Percentiles rank a stretch among this genome's conserved stretches.
Evolutionary conservation across 2,888 invertebrate species (phyloP).

Genomic region (Timandra comae): DNA sequence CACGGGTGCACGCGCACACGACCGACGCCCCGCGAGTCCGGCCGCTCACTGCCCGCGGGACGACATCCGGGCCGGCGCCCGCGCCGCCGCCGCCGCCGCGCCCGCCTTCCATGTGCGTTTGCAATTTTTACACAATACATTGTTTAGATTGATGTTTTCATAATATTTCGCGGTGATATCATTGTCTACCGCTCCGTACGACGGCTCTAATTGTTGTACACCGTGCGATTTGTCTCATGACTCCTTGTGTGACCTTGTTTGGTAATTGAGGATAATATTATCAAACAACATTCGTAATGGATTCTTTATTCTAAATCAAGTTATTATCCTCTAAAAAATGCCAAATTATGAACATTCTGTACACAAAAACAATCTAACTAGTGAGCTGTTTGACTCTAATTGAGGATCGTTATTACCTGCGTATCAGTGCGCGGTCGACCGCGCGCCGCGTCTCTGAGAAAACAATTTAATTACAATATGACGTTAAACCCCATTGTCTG

Average conservation of each 20-base stretch:
- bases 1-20: slow-evolving; percentile 13
- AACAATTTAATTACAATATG: no score
- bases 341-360: no score
- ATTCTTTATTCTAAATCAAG: no score
- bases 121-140: not conserved
- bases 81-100: slow-evolving; percentile 29
- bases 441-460: no score
- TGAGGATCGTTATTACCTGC: no score
- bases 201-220: slow-evolving; percentile 6
- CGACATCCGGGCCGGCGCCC: slow-evolving; percentile 27
- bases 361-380: no score
- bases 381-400: no score
- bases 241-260: slow-evolving; percentile 10
- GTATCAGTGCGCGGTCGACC: no score
- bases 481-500: no score
- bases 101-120: slow-evolving; percentile 47
- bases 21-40: no score
- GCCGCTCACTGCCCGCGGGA: slow-evolving; percentile 28
- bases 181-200: not conserved
- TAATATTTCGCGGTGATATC: not conserved
- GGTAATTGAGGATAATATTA: slow-evolving; percentile 8
- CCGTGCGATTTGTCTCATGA: slow-evolving; percentile 6
- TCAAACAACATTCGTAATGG: no score
- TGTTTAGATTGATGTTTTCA: not conserved
- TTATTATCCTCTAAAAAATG: no score